These are phyloP conservation scores for Alcedo quadribrachys DNA, from an alignment of 2,797 vertebrate species.

Conservation along the genomic window DNA sequence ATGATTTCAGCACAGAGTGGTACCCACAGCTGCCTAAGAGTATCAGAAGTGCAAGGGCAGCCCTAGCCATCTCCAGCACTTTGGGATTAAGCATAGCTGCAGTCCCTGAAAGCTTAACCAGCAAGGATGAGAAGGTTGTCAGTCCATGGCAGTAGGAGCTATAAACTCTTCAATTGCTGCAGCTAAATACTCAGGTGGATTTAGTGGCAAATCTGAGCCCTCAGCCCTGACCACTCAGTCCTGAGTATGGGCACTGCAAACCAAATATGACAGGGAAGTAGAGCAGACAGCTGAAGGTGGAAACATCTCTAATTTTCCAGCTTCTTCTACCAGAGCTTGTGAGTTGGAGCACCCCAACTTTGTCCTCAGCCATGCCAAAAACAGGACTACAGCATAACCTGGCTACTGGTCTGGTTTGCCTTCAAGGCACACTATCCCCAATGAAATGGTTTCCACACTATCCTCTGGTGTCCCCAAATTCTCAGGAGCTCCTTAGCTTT, in stretches of 20 bases:
- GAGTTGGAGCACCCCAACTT: neutral
- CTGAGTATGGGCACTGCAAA: neutral
- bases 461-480: neutral
- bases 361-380: neutral
- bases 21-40: neutral
- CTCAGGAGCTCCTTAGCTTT: neutral
- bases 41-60: neutral
- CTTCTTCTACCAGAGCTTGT: neutral
- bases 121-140: neutral
- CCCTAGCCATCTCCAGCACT: neutral
- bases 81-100: neutral
- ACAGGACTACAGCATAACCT: neutral
- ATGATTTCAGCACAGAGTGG: too few relatives aligned
- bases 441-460: neutral
- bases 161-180: neutral
- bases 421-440: neutral
- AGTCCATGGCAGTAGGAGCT: neutral
- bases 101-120: neutral
- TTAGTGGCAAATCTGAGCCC: neutral
- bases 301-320: neutral
- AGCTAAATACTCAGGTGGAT: neutral
- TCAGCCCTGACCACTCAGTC: neutral
- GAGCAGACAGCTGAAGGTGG: neutral
- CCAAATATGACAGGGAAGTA: neutral
- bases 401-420: neutral